These are phyloP conservation scores for Syndactyla subalaris DNA, from an alignment of 2,797 vertebrate species.

Conservation along the genomic window DNA sequence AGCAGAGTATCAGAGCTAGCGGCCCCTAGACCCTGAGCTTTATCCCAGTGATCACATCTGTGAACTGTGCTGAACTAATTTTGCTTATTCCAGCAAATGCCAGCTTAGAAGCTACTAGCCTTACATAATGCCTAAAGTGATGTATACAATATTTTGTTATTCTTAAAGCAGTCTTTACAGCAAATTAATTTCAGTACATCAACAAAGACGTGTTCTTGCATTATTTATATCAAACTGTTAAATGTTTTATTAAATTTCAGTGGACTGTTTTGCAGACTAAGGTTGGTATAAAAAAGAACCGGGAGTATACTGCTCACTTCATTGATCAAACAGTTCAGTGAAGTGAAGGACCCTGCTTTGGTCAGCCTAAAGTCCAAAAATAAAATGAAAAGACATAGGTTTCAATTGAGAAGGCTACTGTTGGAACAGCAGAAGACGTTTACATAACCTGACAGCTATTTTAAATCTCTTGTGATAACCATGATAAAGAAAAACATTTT, in stretches of 20 bases:
- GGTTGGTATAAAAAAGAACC: background rate
- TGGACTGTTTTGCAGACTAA: background rate
- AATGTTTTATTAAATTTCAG: conserved; percentile 21
- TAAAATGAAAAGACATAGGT: background rate
- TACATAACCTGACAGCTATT: background rate
- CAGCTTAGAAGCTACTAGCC: conserved; percentile 10
- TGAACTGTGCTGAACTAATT: conserved; percentile 25
- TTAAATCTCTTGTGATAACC: background rate
- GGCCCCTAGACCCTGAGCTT: background rate
- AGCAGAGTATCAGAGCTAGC: background rate
- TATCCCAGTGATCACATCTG: conserved; percentile 30
- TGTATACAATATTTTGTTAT: conserved; percentile 14
- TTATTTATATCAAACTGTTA: conserved; percentile 22
- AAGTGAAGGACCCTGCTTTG: background rate
- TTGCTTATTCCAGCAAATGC: conserved; percentile 34
- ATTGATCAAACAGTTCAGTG: background rate
- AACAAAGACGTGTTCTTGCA: background rate
- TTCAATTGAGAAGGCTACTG: background rate
- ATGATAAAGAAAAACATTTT: background rate
- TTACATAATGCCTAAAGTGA: conserved; percentile 9
- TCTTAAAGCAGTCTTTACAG: conserved; percentile 24
- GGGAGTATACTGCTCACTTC: background rate
- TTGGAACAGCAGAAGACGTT: background rate
- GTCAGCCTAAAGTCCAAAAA: background rate
- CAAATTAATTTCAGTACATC: conserved; percentile 16